Percentiles rank a stretch among this genome's conserved stretches.
Conservation (phyloP, 2,113 vertebrate species). For the Orycteropus afer region DNA sequence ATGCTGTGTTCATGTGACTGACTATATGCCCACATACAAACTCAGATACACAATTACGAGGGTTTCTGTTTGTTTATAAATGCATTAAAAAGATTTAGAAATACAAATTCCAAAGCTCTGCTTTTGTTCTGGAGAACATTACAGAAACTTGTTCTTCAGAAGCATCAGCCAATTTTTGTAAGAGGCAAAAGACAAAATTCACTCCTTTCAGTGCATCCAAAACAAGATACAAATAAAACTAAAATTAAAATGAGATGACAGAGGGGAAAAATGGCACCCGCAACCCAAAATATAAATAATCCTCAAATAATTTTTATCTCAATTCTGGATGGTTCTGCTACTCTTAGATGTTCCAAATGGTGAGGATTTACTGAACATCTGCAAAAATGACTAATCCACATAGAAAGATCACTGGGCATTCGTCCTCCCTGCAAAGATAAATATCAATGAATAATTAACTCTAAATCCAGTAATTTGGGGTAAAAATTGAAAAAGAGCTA, state of each 20-base stretch:
- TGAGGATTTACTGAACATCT: background rate
- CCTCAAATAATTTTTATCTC: background rate
- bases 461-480: background rate
- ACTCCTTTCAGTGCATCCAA: conserved; percentile 27
- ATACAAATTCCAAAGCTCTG: background rate
- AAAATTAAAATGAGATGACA: background rate
- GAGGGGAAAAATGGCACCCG: background rate
- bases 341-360: background rate
- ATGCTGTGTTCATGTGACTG: background rate
- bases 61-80: background rate
- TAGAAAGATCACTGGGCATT: background rate
- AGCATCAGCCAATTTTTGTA: background rate
- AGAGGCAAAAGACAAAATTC: conserved; percentile 33
- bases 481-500: background rate
- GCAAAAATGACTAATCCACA: background rate
- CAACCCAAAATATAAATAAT: background rate
- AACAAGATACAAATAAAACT: conserved; percentile 27
- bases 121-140: background rate
- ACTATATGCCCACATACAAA: background rate
- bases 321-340: background rate
- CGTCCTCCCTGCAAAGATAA: background rate
- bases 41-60: background rate
- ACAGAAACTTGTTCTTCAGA: background rate
- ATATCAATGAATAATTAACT: background rate
- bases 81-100: background rate